Conservation (phyloP, 2,113 vertebrate species). For the Scatophagus argus region DNA sequence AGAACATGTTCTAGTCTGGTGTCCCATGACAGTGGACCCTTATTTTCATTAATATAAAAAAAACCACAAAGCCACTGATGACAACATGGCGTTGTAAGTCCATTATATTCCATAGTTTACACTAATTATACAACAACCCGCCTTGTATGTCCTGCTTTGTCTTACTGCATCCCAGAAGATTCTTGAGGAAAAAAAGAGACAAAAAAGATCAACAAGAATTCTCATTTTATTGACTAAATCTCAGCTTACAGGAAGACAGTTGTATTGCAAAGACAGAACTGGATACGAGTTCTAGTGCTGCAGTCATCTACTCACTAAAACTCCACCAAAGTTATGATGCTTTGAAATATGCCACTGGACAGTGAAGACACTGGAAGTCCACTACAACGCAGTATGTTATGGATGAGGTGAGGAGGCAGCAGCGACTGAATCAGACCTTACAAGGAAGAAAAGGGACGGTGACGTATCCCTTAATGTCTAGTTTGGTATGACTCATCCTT, state of each 20-base stretch:
- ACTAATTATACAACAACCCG: neutral
- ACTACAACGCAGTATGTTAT: slow-evolving; percentile 59
- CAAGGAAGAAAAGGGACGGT: neutral
- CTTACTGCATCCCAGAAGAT: neutral
- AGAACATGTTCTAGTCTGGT: no score
- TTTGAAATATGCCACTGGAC: slow-evolving; percentile 66
- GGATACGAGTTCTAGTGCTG: slow-evolving; percentile 72
- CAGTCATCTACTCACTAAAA: slow-evolving; percentile 77
- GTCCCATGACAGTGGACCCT: no score
- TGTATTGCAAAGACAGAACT: slow-evolving; percentile 84
- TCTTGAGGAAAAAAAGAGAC: neutral
- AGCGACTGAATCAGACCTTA: slow-evolving; percentile 4
- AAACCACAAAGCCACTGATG: neutral
- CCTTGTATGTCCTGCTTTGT: neutral
- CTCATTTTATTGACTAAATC: slow-evolving; percentile 82
- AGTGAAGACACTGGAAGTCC: slow-evolving; percentile 59
- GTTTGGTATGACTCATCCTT: slow-evolving; percentile 9
- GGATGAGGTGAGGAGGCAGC: slow-evolving; percentile 38
- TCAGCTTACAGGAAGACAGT: slow-evolving; percentile 85
- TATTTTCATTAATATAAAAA: neutral
- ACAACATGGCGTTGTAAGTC: neutral
- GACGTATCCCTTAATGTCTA: neutral
- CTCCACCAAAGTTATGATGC: slow-evolving; percentile 60
- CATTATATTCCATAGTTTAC: neutral
- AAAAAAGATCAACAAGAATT: slow-evolving; percentile 52